Percentiles rank a stretch among this genome's conserved stretches.
Conservation (phyloP, 2,797 vertebrate genomes). For the Anniella stebbinsi region DNA sequence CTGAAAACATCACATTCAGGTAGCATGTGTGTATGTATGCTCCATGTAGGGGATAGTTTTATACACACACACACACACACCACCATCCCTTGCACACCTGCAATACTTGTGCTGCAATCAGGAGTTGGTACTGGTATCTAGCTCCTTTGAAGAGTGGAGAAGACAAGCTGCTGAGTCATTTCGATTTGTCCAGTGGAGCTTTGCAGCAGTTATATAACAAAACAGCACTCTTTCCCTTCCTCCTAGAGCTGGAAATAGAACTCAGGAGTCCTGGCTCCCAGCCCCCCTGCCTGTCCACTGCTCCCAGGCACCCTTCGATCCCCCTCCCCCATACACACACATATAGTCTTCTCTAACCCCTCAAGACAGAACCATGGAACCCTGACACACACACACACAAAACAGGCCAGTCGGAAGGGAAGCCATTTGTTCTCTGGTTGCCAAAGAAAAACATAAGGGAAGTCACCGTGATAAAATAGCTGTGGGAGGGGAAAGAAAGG, state of each 20-base stretch:
- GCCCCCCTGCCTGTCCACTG: not conserved
- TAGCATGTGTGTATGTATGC: too few relatives aligned
- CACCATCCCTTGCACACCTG: not conserved
- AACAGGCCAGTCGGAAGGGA: not conserved
- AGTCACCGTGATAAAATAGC: not conserved
- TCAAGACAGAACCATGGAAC: not conserved
- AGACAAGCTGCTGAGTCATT: slow-evolving; percentile 43
- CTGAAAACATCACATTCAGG: too few relatives aligned
- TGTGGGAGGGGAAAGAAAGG: not conserved
- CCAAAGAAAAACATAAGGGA: not conserved
- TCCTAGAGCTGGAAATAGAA: not conserved
- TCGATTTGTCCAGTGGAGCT: slow-evolving; percentile 30
- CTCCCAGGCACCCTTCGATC: not conserved
- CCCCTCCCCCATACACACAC: too few relatives aligned
- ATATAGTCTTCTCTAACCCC: not conserved
- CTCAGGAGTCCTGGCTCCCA: not conserved
- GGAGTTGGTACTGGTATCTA: not conserved
- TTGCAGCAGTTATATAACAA: slow-evolving; percentile 42
- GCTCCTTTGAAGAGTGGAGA: slow-evolving; percentile 15
- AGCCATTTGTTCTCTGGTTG: not conserved
- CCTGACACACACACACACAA: not conserved
- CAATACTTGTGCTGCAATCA: not conserved
- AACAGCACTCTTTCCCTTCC: not conserved
- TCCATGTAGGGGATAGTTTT: not conserved
- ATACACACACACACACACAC: not conserved